Evolutionary conservation across 2,113 vertebrate genomes (phyloP), one percentile per base, ranked within the genome.

Genomic region (Conger conger): DNA sequence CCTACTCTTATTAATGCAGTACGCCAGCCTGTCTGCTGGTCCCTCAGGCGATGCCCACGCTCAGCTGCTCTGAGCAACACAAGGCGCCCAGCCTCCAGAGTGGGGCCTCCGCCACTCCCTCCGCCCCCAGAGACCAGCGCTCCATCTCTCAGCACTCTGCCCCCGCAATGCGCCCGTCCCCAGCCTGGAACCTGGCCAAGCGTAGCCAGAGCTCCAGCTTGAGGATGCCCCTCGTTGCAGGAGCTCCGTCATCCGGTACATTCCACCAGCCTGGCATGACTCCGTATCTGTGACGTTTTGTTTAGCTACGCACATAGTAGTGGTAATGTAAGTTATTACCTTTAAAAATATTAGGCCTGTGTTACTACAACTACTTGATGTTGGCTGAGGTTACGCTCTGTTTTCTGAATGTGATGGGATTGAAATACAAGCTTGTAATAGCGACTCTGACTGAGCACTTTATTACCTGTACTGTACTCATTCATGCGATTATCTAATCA

Each of bases 1-100:
- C 89, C 88, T 88, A 86, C 17, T 9, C 84, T 94, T 84, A 93
- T 93, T 94, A 92, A 94, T 94, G 91, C 90, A 94, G 83, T 42
- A 23, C 9, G 30, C 85, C 88, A 85, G 87, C 84, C 88, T 38
- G 82, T 86, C 92, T 86, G 90, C 81, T 85, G 17, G 76, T 4
- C 76, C 50, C 87, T 89, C 89, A 86, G 91, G 91, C 91, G 91
- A 94, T 80, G 89, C 88, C 92, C 86, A 87, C 84, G 79, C 84
- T 82, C 83, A 73, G 73, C 81, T 54, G 54, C 83, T 30, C 50
- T 76, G 87, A 81, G 90, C 90, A 87, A 91, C 88, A 87, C 53
- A 36, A 92, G 68, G 90, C 88, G 23, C 57, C 0, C 0, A 0
- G 86, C 91, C 90, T 82, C 23, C 57, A 23, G 33, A 76, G 53